Percentiles rank a stretch among this genome's conserved stretches.
Conservation (phyloP, 2,113 vertebrate genomes). For the Danio rerio region GRCz12tu NC_133182.1:40620501-40621000, state of each 20-base stretch:
- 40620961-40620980: not conserved
- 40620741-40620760: slow-evolving; percentile 27
- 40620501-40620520: not conserved
- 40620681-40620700: not conserved
- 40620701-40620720: slow-evolving; percentile 21
- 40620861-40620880: not conserved
- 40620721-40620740: slow-evolving; percentile 26
- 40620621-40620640: not conserved
- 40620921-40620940: not conserved
- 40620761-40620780: not conserved
- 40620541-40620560: not conserved
- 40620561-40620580: not conserved
- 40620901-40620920: not conserved
- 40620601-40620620: not conserved
- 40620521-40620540: not conserved
- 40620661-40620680: not conserved
- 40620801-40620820: not conserved
- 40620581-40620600: not conserved
- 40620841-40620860: not conserved
- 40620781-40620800: slow-evolving; percentile 8
- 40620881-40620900: not conserved
- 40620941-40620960: not conserved
- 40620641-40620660: not conserved
- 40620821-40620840: not conserved
- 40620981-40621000: not conserved